Evolutionary conservation across 2,113 vertebrate species (phyloP).

Genomic region (Thermophis baileyi): DNA sequence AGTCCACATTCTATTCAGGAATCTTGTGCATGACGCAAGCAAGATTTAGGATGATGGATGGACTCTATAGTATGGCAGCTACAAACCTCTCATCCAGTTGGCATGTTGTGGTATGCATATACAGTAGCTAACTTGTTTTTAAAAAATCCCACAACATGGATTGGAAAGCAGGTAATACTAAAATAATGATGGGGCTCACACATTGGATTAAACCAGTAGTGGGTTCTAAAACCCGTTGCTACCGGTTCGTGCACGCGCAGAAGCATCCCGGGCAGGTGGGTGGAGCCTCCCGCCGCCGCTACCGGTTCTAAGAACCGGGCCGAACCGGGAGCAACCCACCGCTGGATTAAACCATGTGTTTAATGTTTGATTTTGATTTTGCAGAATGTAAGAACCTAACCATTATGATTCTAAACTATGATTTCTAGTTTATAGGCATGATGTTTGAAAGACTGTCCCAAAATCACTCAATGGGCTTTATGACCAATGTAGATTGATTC

Average conservation of each 20-base stretch:
- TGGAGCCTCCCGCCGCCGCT: too few relatives aligned
- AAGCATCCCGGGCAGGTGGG: too few relatives aligned
- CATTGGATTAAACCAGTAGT: not conserved
- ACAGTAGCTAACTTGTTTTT: not conserved
- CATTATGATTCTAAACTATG: not conserved
- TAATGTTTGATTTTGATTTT: not conserved
- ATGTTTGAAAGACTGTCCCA: not conserved
- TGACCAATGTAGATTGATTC: not conserved
- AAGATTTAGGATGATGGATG: not conserved
- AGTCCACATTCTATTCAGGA: not conserved
- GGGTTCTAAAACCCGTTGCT: too few relatives aligned
- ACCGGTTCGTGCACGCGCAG: too few relatives aligned
- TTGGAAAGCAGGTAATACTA: not conserved
- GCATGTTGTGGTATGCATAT: not conserved
- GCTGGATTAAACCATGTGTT: not conserved
- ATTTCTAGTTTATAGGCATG: not conserved
- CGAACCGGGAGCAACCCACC: too few relatives aligned
- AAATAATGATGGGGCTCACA: not conserved
- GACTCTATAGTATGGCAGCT: not conserved
- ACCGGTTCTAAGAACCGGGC: too few relatives aligned
- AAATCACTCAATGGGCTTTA: not conserved
- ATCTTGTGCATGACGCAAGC: not conserved
- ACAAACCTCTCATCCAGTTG: not conserved
- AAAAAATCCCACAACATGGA: not conserved
- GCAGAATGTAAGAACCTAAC: not conserved